phyloP scores from a whole-genome alignment of 2,113 vertebrate species.

The Atlantisia rogersi region DNA sequence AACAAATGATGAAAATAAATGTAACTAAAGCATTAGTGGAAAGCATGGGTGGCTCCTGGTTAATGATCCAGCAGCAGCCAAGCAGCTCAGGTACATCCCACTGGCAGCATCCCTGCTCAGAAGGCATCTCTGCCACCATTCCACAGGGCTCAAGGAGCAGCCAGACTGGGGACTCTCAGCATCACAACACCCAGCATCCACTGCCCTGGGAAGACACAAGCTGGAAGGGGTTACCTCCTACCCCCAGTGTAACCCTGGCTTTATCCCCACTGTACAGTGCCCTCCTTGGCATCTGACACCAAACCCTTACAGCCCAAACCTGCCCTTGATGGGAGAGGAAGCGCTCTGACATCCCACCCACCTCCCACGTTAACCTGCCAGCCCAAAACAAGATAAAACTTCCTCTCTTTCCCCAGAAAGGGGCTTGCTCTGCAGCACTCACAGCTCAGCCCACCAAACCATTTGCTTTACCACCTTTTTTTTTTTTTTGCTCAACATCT shows the following conservation, averaged over 20 bases:
- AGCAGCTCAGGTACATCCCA: neutral
- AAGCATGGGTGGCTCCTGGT: neutral
- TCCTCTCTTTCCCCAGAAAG: neutral
- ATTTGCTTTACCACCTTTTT: neutral
- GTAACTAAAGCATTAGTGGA: neutral
- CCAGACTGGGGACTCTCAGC: neutral
- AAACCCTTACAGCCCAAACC: neutral
- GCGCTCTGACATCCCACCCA: neutral
- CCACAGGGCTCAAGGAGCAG: neutral
- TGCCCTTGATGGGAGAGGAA: neutral
- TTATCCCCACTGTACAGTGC: neutral
- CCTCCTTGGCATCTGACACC: accelerated
- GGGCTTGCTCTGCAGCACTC: neutral
- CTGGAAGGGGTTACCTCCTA: neutral
- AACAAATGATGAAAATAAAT: neutral
- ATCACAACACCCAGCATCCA: neutral
- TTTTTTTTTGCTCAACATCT: neutral
- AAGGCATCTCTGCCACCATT: neutral
- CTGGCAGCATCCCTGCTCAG: neutral
- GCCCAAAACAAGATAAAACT: neutral
- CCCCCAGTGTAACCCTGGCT: neutral
- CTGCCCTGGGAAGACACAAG: neutral
- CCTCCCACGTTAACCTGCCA: accelerated
- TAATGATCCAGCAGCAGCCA: accelerated
- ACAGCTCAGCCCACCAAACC: neutral